Base-by-base conservation (phyloP, 2,113 vertebrate species). In the Myotis brandtii region DNA sequence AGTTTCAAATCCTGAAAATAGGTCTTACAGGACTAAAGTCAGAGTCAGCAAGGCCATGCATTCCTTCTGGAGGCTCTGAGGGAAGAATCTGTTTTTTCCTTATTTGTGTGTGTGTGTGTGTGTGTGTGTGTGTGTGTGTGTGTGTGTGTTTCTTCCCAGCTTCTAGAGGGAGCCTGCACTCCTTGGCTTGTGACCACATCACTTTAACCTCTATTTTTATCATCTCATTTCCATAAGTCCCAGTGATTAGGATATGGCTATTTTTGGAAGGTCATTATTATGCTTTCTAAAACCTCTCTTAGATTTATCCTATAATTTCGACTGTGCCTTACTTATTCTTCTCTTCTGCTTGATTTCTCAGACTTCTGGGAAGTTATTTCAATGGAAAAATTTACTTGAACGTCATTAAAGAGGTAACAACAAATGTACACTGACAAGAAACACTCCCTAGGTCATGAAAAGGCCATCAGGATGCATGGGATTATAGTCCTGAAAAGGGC, bases 281-380 rank as follows among this genome's bases (percentile, higher is more conserved):
- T 67, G 46, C 20, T 54, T 86, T 8, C 62, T 14, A 32, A 46
- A 70, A 79, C 40, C 21, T 90, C 32, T 46, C 8, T 80, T 89
- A 10, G 37, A 30, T 9, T 34, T 89, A 62, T 1, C 27, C 30
- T 66, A 46, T 72, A 10, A 17, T 37, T 90, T 75, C 34, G 50
- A n/a, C 54, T 67, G 14, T 52, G 56, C 37, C 46, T 88, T 40
- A 83, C 23, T 13, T 32, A 89, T 52, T 43, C 20, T 48, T 66
- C 43, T 89, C 54, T 75, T 90, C 27, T 94, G 54, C 32, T 91
- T 59, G 23, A 90, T 72, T 79, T 91, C 93, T 94, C 80, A 94
- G 85, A 37, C 37, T 81, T n/a, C 79, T 84, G 4, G 54, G 4
- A 73, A 70, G 0, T 91, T 83, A 18, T 92, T 94, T 88, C 56